phyloP scores from a whole-genome alignment of 1,140 invertebrate genomes.

The Dendrolimus punctatus region DNA sequence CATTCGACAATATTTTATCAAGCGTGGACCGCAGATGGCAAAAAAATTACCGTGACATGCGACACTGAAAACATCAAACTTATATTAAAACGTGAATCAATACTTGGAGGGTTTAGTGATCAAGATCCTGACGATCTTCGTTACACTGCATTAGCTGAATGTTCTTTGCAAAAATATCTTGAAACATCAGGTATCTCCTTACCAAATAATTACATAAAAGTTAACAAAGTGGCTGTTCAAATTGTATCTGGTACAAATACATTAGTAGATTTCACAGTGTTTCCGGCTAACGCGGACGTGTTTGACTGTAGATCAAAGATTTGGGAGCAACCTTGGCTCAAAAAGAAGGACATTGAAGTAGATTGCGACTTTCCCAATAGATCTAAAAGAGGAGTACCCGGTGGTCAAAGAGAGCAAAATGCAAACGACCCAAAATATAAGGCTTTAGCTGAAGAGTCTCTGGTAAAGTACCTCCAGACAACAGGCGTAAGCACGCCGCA shows the following conservation, averaged over 20 bases:
- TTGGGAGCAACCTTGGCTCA: conserved; percentile 22
- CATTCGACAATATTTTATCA: too few relatives aligned
- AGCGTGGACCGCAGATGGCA: too few relatives aligned
- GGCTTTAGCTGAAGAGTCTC: conserved; percentile 20
- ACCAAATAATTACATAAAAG: not conserved
- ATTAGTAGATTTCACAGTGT: conserved; percentile 1
- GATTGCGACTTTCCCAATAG: conserved; percentile 14
- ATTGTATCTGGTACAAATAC: conserved; percentile 1
- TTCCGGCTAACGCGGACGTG: conserved; percentile 3
- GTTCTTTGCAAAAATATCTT: conserved; percentile 2
- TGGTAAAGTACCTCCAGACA: conserved; percentile 18
- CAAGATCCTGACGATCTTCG: not conserved
- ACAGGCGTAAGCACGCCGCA: conserved; percentile 3
- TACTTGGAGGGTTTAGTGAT: not conserved
- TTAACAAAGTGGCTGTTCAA: not conserved
- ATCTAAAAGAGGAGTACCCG: conserved; percentile 5
- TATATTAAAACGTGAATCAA: too few relatives aligned
- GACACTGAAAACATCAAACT: too few relatives aligned
- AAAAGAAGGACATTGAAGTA: conserved; percentile 23
- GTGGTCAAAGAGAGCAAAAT: conserved; percentile 13
- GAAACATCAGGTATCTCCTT: not conserved
- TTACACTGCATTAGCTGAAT: not conserved
- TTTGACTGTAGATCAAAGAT: conserved; percentile 16
- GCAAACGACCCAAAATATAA: conserved; percentile 15
- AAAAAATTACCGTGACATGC: too few relatives aligned